Conservation (phyloP, 2,113 vertebrate genomes). For the Numenius arquata region DNA sequence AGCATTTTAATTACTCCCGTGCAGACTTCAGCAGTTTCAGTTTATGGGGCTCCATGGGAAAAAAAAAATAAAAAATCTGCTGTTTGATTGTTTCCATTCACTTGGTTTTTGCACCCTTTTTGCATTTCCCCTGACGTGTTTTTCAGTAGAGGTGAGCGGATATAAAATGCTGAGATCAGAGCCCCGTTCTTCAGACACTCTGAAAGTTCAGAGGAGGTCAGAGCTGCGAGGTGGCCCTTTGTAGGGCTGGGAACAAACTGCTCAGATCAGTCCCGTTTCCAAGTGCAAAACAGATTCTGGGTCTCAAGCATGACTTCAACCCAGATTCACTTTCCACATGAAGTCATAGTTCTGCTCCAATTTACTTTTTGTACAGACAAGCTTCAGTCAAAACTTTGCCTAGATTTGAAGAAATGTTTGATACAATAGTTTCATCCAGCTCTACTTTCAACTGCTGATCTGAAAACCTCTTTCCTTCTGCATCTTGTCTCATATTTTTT, state of each 20-base stretch:
- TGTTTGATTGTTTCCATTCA: constrained; percentile 19
- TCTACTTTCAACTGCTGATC: constrained; percentile 54
- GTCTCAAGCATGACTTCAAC: background rate
- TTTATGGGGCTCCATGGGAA: background rate
- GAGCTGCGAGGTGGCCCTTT: background rate
- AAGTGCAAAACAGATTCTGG: background rate
- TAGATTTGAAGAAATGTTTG: constrained; percentile 38
- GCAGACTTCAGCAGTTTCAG: constrained; percentile 49
- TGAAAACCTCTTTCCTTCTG: constrained; percentile 32
- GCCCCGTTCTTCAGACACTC: background rate
- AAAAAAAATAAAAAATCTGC: background rate
- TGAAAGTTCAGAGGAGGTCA: background rate
- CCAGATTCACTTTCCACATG: background rate
- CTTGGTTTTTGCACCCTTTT: background rate
- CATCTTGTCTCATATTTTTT: constrained; percentile 24
- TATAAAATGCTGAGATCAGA: background rate
- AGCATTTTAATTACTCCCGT: background rate
- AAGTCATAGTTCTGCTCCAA: constrained; percentile 7
- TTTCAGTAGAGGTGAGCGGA: background rate
- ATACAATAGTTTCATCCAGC: constrained; percentile 49
- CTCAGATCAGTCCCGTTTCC: background rate
- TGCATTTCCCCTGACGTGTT: background rate
- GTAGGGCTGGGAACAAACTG: background rate
- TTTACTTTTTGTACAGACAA: constrained; percentile 3
- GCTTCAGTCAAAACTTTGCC: constrained; percentile 30